Conservation (phyloP, 2,113 vertebrate genomes). For the Recurvirostra avosetta region DNA sequence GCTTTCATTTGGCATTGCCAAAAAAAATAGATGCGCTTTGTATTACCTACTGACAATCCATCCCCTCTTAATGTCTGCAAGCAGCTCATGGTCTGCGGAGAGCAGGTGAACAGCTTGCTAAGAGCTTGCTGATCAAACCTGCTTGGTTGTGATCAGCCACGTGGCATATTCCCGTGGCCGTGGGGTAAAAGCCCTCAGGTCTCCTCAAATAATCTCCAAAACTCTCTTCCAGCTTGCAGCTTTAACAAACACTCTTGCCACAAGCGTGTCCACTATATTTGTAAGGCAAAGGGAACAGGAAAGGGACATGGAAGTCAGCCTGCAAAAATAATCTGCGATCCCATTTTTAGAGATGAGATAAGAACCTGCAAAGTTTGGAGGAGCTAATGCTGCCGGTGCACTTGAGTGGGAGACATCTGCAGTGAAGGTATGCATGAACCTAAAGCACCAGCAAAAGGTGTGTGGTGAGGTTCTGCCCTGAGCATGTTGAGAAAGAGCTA, state of each 20-base stretch:
- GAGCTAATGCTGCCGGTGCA: not conserved
- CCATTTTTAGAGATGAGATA: not conserved
- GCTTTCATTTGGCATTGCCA: not conserved
- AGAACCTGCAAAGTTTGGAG: not conserved
- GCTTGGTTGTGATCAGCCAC: not conserved
- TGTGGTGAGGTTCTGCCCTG: not conserved
- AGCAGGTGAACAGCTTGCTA: not conserved
- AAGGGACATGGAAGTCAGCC: not conserved
- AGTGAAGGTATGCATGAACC: not conserved
- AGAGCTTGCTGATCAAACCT: not conserved
- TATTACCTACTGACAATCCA: not conserved
- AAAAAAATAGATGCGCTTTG: not conserved
- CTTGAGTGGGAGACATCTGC: not conserved
- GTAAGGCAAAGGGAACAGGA: not conserved
- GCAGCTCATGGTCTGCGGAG: not conserved
- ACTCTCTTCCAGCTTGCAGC: not conserved
- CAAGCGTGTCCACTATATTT: not conserved
- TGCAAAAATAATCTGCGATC: not conserved
- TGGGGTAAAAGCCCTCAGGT: not conserved
- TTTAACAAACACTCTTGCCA: not conserved
- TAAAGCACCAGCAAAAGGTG: not conserved
- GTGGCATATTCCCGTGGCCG: fast-evolving
- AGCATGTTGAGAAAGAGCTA: not conserved
- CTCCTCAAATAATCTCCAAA: not conserved
- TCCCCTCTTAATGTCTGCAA: not conserved